Evolutionary conservation across 2,888 invertebrate genomes (phyloP).

Genomic region (Eristalis tenax): DNA sequence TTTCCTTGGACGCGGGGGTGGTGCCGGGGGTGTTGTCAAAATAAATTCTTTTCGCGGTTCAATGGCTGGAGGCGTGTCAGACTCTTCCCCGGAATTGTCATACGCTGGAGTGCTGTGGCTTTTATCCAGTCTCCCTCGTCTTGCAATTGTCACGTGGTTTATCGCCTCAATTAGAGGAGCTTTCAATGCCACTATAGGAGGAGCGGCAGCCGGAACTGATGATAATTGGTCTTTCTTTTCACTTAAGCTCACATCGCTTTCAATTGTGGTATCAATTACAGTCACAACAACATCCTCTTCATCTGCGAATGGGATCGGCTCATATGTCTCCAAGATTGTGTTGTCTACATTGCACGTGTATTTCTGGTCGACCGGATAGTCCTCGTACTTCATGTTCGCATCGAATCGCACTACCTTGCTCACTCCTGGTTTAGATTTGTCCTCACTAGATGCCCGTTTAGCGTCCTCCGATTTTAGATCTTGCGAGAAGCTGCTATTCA

Average conservation of each 20-base stretch:
- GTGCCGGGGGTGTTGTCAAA: conserved; percentile 80
- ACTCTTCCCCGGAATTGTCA: conserved; percentile 83
- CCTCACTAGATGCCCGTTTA: conserved; percentile 56
- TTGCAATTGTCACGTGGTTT: conserved; percentile 76
- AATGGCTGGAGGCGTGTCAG: conserved; percentile 80
- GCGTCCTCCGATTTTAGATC: conserved; percentile 61
- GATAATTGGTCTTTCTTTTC: conserved; percentile 49
- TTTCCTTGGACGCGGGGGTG: conserved; percentile 81
- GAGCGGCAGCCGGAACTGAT: conserved; percentile 20
- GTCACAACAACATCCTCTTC: conserved; percentile 76
- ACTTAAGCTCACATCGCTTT: conserved; percentile 19
- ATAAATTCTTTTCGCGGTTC: conserved; percentile 80
- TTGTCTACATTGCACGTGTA: conserved; percentile 81
- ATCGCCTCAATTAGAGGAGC: conserved; percentile 76
- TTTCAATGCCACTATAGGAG: conserved; percentile 36
- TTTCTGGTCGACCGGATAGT: conserved; percentile 79
- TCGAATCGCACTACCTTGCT: conserved; percentile 81
- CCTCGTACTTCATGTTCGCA: conserved; percentile 79
- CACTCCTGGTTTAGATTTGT: conserved; percentile 79
- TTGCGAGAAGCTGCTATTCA: conserved; percentile 73
- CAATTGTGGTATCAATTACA: conserved; percentile 27
- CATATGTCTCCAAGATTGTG: conserved; percentile 80
- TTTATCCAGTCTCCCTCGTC: conserved; percentile 87
- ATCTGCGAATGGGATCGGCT: conserved; percentile 81
- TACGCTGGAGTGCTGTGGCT: conserved; percentile 92